A percentile compares a stretch with the other conserved stretches of the same genome.
These are phyloP conservation scores for Sympetrum striolatum DNA, from an alignment of 2,888 invertebrate species.

Conservation along the genomic window DNA sequence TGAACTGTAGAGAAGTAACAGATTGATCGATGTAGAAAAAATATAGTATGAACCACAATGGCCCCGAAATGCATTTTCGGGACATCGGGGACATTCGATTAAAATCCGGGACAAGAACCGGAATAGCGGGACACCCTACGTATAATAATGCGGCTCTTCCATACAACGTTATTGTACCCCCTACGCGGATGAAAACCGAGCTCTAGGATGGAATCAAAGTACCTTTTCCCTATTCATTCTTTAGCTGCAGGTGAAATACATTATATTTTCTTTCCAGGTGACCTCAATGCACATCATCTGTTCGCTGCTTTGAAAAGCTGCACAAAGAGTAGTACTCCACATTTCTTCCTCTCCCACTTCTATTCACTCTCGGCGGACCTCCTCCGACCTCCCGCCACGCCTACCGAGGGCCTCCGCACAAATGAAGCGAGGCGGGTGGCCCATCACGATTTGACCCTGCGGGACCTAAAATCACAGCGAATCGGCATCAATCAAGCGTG, in stretches of 20 bases:
- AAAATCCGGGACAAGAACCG: too few relatives aligned
- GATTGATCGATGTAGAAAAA: too few relatives aligned
- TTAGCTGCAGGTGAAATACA: neutral
- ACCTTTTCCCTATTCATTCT: too few relatives aligned
- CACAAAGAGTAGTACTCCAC: neutral
- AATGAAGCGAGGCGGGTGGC: slow-evolving; percentile 44
- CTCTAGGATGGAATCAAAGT: too few relatives aligned
- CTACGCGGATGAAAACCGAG: too few relatives aligned
- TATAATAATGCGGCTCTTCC: too few relatives aligned
- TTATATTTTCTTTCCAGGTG: neutral
- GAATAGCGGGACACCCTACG: too few relatives aligned
- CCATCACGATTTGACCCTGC: slow-evolving; percentile 42
- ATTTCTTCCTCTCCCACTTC: neutral
- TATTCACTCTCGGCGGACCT: neutral
- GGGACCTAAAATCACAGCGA: slow-evolving; percentile 37
- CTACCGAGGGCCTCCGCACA: slow-evolving; percentile 6
- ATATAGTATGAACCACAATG: too few relatives aligned
- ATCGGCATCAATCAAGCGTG: slow-evolving; percentile 43
- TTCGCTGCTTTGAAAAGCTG: neutral
- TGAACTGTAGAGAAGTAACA: too few relatives aligned
- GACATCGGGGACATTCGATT: too few relatives aligned
- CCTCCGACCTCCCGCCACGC: slow-evolving; percentile 29
- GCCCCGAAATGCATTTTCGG: too few relatives aligned
- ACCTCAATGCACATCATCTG: neutral
- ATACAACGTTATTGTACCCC: too few relatives aligned